Evolutionary conservation across 2,113 vertebrate genomes (phyloP), one percentile per base, ranked within the genome.

Genomic region (Edolisoma coerulescens): DNA sequence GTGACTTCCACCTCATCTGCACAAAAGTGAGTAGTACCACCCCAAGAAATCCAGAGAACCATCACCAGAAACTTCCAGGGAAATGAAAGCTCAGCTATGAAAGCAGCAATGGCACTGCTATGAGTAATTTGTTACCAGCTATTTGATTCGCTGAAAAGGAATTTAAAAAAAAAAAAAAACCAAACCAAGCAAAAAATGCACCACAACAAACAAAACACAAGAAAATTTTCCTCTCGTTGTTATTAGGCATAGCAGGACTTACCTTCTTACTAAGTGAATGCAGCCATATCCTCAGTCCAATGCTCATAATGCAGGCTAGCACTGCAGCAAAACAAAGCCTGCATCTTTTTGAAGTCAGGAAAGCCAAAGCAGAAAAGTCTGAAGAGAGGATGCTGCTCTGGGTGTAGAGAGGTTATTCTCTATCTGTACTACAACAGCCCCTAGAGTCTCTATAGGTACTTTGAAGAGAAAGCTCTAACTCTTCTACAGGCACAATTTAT

Each of bases 361-460:
- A 86, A 59, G 26, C 54, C 41, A 42, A 60, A 84, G 49, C 35
- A 76, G 22, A 79, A 83, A 63, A 42, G 7, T 41, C 42, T 6
- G 9, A 65, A 70, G 37, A 18, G 18, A 59, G 5, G 13, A 45
- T 12, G 3, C 21, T 27, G 5, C 64, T 78, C 17, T 28, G 30
- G 6, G 5, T 15, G 6, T 22, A 50, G 32, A 47, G 21, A 63
- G 13, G 22, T 33, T 20, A 2, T 53, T 77, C 26, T 13, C 30
- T 42, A 4, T 21, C 68, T 42, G 2, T 56, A 11, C 8, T 5
- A 6, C 24, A 54, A 9, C 22, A 74, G 37, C 26, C 30, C 1
- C 0, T 2, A 37, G 24, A 44, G 10, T 41, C 11, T 53, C 13
- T 28, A 11, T 5, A 7, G 16, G 13, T 47, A 45, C 11, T 61